Conservation (phyloP, 64 coral and sea anemone species). For the Montipora sp. region DNA sequence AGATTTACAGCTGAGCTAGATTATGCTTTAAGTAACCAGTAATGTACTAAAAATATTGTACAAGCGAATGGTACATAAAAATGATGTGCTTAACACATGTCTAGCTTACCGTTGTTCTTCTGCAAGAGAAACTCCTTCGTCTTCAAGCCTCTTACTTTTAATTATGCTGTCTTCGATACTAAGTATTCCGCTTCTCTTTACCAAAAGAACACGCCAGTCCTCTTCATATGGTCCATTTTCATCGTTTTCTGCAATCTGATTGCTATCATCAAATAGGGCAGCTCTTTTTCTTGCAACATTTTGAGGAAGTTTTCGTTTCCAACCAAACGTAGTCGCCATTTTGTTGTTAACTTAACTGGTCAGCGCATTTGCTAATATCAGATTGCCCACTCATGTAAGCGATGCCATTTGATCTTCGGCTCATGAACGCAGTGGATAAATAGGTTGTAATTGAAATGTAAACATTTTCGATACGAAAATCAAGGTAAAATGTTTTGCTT, state of each 20-base stretch:
- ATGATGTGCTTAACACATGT: too few relatives aligned
- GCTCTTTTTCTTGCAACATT: constrained; percentile 65
- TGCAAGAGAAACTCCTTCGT: constrained; percentile 74
- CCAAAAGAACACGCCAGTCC: constrained; percentile 57
- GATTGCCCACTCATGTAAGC: not conserved
- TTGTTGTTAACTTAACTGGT: constrained; percentile 52
- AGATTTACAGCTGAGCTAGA: too few relatives aligned
- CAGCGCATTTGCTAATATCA: constrained; percentile 16
- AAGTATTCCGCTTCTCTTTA: constrained; percentile 55
- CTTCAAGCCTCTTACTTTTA: constrained; percentile 69
- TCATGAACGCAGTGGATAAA: too few relatives aligned
- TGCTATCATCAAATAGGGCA: constrained; percentile 72
- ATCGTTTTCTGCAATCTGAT: constrained; percentile 20
- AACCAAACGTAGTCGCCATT: constrained; percentile 80
- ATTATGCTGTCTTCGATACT: constrained; percentile 26
- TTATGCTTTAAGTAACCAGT: too few relatives aligned
- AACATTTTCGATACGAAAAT: too few relatives aligned
- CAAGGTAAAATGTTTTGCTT: too few relatives aligned
- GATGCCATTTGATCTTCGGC: not conserved
- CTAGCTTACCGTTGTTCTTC: constrained; percentile 66
- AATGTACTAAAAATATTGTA: too few relatives aligned
- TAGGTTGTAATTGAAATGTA: too few relatives aligned
- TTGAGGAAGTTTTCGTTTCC: constrained; percentile 74
- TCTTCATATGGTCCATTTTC: constrained; percentile 45
- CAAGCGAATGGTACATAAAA: too few relatives aligned